Percentiles rank a stretch among this genome's conserved stretches.
phyloP scores from a whole-genome alignment of 2,113 vertebrate species.

The Nesoenas mayeri region DNA sequence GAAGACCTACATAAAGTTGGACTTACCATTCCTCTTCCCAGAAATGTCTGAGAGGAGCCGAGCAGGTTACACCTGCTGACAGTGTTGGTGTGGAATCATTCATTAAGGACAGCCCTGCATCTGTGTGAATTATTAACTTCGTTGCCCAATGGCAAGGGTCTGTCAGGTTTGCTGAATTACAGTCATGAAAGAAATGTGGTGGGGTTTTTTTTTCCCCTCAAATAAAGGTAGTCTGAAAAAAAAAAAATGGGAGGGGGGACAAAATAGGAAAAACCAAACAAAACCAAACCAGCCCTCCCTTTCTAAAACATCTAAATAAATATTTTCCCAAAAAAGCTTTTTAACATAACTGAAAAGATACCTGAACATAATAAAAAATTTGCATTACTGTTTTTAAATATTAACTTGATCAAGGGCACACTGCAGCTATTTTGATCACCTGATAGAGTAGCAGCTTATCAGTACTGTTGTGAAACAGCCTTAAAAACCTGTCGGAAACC shows the following conservation, averaged over 20 bases:
- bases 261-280: neutral
- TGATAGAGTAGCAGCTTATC: neutral
- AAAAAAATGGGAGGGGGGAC: neutral
- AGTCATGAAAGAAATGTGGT: neutral
- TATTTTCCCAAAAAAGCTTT: neutral
- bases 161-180: conserved; percentile 24
- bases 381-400: conserved; percentile 20
- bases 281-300: neutral
- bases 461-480: neutral
- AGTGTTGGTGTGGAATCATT: neutral
- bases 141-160: conserved; percentile 7
- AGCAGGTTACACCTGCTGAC: neutral
- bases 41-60: neutral
- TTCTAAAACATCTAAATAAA: neutral
- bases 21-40: conserved; percentile 18
- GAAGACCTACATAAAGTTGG: neutral
- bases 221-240: neutral
- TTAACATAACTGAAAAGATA: neutral
- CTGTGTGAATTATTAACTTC: conserved; percentile 49
- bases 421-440: conserved; percentile 17
- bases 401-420: conserved; percentile 48
- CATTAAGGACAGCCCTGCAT: neutral
- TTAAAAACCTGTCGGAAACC: neutral
- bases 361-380: neutral
- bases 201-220: neutral